Conservation (phyloP, 2,113 vertebrate genomes). For the Motacilla tschutschensis region DNA sequence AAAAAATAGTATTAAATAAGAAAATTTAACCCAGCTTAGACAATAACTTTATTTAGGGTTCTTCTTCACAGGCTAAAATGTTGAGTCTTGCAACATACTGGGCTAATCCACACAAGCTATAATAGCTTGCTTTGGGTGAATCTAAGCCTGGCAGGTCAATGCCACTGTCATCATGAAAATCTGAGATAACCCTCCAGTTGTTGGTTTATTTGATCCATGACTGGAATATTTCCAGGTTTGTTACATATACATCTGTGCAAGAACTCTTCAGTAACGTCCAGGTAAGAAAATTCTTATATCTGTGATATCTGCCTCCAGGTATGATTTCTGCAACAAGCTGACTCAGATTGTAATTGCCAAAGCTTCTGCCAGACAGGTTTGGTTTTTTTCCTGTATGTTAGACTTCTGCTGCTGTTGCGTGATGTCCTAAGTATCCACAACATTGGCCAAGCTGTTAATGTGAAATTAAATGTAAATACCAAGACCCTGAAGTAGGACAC, state of each 20-base stretch:
- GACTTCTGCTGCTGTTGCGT: accelerated
- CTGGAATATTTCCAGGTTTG: not conserved
- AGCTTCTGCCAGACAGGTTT: not conserved
- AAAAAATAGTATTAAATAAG: not conserved
- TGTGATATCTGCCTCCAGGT: not conserved
- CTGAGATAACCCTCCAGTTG: not conserved
- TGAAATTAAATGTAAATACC: not conserved
- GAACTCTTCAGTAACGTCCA: not conserved
- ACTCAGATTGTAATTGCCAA: not conserved
- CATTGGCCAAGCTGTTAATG: not conserved
- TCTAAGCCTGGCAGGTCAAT: not conserved
- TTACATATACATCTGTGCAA: not conserved
- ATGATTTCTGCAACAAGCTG: not conserved
- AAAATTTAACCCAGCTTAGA: not conserved
- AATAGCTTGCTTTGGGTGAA: not conserved
- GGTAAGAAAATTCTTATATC: not conserved
- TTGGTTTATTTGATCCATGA: not conserved
- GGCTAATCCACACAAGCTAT: not conserved
- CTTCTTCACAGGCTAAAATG: not conserved
- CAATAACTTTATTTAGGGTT: not conserved
- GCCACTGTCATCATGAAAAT: not conserved
- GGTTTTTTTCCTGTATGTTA: accelerated
- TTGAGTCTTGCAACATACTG: not conserved
- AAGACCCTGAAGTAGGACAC: not conserved
- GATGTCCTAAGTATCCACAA: not conserved